Evolutionary conservation across 2,888 invertebrate species (phyloP).

Genomic region (Lycia hirtaria): DNA sequence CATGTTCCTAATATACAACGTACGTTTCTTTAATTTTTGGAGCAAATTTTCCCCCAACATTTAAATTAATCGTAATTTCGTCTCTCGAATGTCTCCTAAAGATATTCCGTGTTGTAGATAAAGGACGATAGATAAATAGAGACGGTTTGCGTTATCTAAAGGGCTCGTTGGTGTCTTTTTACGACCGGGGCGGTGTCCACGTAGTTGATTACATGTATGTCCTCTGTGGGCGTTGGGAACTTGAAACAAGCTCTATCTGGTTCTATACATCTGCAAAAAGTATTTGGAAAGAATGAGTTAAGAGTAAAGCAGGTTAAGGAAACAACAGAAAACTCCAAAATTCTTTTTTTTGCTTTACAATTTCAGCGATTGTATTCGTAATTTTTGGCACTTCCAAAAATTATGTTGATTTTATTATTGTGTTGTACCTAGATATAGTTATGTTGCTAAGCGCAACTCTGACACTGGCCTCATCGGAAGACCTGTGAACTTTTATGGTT

Average conservation of each 20-base stretch:
- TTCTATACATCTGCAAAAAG: not conserved
- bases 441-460: too few relatives aligned
- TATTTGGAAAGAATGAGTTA: too few relatives aligned
- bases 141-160: constrained; percentile 29
- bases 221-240: constrained; percentile 1
- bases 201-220: constrained; percentile 17
- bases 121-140: constrained; percentile 28
- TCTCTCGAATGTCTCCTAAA: constrained; percentile 6
- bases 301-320: too few relatives aligned
- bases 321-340: too few relatives aligned
- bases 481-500: too few relatives aligned
- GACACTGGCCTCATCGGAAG: too few relatives aligned
- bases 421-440: too few relatives aligned
- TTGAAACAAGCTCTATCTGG: not conserved
- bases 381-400: too few relatives aligned
- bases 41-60: not conserved
- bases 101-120: constrained; percentile 27
- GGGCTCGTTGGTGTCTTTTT: constrained; percentile 33
- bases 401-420: too few relatives aligned
- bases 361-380: too few relatives aligned
- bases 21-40: not conserved
- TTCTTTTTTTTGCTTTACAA: too few relatives aligned
- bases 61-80: constrained; percentile 8
- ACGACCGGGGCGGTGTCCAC: constrained; percentile 22
- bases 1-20: not conserved